Evolutionary conservation across 2,797 vertebrate species (phyloP).

Genomic region (Ctenosaura bakeri): DNA sequence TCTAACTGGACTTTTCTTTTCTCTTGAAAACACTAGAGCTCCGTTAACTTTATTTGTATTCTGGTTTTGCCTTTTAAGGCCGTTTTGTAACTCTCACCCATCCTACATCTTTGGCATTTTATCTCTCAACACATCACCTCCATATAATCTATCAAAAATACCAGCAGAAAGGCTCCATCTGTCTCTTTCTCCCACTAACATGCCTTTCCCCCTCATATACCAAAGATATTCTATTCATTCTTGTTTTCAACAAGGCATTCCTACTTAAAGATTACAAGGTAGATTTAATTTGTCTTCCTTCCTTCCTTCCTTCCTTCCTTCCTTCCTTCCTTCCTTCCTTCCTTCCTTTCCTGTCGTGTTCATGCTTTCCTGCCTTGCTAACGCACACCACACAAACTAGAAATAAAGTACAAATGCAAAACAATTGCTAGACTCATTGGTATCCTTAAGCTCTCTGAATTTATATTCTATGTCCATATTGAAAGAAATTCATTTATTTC

Average conservation of each 20-base stretch:
- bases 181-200: constrained; percentile 18
- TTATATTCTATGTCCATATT: not conserved
- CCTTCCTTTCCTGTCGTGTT: too few relatives aligned
- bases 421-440: not conserved
- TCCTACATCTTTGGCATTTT: not conserved
- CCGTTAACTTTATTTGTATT: constrained; percentile 5
- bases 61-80: constrained; percentile 26
- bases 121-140: not conserved
- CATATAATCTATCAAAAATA: constrained; percentile 27
- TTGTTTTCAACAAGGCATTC: constrained; percentile 6
- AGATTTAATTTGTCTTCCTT: not conserved
- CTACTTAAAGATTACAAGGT: constrained; percentile 38
- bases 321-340: too few relatives aligned
- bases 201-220: not conserved
- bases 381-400: not conserved
- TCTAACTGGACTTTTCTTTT: not conserved
- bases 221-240: constrained; percentile 35
- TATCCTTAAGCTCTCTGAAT: not conserved
- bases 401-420: not conserved
- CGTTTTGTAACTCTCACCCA: constrained; percentile 16
- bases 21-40: not conserved
- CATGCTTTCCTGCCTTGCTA: not conserved
- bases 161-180: constrained; percentile 32
- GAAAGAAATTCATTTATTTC: not conserved
- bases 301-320: too few relatives aligned